Evolutionary conservation across 2,888 invertebrate genomes (phyloP).

Genomic region (Mylabris sibirica): DNA sequence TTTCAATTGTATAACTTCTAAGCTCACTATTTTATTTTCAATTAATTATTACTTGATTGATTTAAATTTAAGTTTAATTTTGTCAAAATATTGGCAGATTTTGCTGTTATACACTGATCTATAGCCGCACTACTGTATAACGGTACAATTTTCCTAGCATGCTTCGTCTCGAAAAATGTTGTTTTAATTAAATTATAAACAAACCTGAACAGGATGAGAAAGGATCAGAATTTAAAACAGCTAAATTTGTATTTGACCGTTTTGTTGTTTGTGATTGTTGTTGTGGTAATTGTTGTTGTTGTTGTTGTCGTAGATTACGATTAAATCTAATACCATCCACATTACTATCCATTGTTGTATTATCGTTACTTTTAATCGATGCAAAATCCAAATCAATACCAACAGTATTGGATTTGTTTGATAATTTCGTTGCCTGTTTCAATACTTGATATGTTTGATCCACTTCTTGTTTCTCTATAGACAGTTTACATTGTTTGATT

Average conservation of each 20-base stretch:
- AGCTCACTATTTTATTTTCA: too few species aligned
- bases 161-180: background rate
- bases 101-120: background rate
- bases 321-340: background rate
- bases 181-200: constrained; percentile 49
- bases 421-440: constrained; percentile 92
- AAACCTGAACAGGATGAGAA: constrained; percentile 76
- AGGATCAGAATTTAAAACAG: constrained; percentile 70
- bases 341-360: background rate
- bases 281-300: constrained; percentile 23
- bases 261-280: constrained; percentile 9
- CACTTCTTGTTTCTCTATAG: constrained; percentile 71
- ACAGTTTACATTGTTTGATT: constrained; percentile 27
- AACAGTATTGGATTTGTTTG: constrained; percentile 61
- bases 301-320: constrained; percentile 18
- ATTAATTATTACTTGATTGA: too few species aligned
- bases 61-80: background rate
- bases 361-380: constrained; percentile 58
- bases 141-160: background rate
- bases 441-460: constrained; percentile 94
- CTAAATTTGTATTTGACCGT: constrained; percentile 60
- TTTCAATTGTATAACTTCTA: too few species aligned
- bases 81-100: background rate
- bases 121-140: background rate
- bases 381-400: constrained; percentile 54